Evolutionary conservation across 2,888 invertebrate species (phyloP).

Genomic region (Epinotia demarniana): DNA sequence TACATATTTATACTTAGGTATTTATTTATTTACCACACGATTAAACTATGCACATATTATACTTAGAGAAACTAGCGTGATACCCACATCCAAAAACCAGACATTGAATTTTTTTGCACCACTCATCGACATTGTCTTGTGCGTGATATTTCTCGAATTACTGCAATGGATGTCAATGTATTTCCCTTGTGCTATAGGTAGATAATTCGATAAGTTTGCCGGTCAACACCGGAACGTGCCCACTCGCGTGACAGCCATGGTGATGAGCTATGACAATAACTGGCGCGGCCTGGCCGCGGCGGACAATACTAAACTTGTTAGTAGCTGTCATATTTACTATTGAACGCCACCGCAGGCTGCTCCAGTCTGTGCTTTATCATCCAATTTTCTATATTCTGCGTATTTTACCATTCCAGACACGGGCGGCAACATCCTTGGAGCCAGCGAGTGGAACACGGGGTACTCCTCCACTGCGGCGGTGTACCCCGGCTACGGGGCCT

Average conservation of each 20-base stretch:
- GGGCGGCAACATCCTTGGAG: constrained; percentile 86
- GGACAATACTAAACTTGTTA: constrained; percentile 4
- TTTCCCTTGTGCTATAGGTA: neutral
- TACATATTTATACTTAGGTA: too few relatives aligned
- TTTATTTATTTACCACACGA: too few relatives aligned
- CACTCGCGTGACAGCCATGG: constrained; percentile 28
- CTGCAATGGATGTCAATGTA: too few relatives aligned
- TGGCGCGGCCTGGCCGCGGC: too few relatives aligned
- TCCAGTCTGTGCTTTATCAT: too few relatives aligned
- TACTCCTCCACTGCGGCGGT: constrained; percentile 80
- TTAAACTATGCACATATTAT: too few relatives aligned
- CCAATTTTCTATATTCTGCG: neutral
- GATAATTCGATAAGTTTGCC: neutral
- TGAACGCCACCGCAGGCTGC: too few relatives aligned
- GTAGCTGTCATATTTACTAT: too few relatives aligned
- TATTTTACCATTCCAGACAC: constrained; percentile 66
- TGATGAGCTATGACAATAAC: constrained; percentile 18
- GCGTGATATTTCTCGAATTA: neutral
- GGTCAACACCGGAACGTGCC: constrained; percentile 23
- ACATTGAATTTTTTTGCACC: too few relatives aligned
- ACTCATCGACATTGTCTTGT: too few relatives aligned
- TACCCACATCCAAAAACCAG: too few relatives aligned
- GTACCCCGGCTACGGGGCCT: constrained; percentile 83
- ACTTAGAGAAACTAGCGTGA: too few relatives aligned
- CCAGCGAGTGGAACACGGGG: constrained; percentile 86